Evolutionary conservation across 2,113 vertebrate genomes (phyloP).

Genomic region (Cairina moschata): DNA sequence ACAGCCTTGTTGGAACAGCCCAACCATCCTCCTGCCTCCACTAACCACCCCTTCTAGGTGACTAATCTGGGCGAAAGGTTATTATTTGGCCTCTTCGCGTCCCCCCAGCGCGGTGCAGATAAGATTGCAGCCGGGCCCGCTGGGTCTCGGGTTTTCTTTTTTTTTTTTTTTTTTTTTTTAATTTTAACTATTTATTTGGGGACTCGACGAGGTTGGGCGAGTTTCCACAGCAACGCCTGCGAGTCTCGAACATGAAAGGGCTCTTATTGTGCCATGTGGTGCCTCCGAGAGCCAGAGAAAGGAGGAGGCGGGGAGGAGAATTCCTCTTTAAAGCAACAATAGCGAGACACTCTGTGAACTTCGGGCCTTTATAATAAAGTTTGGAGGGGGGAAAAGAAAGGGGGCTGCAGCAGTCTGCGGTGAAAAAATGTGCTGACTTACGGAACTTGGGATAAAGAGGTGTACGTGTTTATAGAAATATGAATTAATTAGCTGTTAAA

Average conservation of each 20-base stretch:
- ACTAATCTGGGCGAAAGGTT: slow-evolving; percentile 28
- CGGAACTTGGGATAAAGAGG: neutral
- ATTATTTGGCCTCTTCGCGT: slow-evolving; percentile 58
- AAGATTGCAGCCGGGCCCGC: slow-evolving; percentile 9
- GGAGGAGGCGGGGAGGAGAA: slow-evolving; percentile 62
- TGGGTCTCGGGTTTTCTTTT: neutral
- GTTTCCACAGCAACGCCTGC: slow-evolving; percentile 76
- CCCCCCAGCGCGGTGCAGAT: slow-evolving; percentile 17
- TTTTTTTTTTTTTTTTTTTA: neutral
- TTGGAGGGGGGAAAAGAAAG: neutral
- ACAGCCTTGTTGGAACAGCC: slow-evolving; percentile 21
- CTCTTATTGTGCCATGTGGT: slow-evolving; percentile 62
- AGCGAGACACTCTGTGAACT: slow-evolving; percentile 37
- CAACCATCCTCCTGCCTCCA: slow-evolving; percentile 41
- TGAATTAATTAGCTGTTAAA: neutral
- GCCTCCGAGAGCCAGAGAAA: slow-evolving; percentile 65
- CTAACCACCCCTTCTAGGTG: slow-evolving; percentile 26
- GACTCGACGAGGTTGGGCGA: slow-evolving; percentile 36
- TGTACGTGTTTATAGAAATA: neutral
- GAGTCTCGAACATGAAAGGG: slow-evolving; percentile 60
- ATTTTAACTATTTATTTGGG: slow-evolving; percentile 65
- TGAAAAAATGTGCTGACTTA: neutral
- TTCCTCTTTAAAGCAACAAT: slow-evolving; percentile 63
- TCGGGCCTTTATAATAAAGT: slow-evolving; percentile 35
- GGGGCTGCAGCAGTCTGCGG: neutral